Evolutionary conservation across 1,140 invertebrate genomes (phyloP).

Genomic region (Apis florea): DNA sequence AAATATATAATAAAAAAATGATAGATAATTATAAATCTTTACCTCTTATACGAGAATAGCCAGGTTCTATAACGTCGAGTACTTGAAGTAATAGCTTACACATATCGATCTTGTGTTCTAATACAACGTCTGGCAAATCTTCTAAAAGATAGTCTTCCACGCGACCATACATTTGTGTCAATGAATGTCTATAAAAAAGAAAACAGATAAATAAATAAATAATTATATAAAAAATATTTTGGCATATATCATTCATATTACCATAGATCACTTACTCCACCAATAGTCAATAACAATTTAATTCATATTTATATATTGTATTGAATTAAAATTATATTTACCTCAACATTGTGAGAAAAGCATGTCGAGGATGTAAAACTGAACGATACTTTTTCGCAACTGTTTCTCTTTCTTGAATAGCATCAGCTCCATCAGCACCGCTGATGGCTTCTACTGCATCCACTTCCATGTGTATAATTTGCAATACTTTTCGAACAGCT

Average conservation of each 20-base stretch:
- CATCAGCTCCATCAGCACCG: slow-evolving; percentile 79
- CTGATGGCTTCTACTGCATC: slow-evolving; percentile 72
- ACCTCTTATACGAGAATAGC: slow-evolving; percentile 87
- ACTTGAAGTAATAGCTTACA: slow-evolving; percentile 85
- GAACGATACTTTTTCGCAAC: slow-evolving; percentile 83
- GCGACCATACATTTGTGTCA: slow-evolving; percentile 89
- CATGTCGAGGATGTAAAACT: slow-evolving; percentile 87
- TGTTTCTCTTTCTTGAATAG: slow-evolving; percentile 83
- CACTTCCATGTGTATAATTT: slow-evolving; percentile 76
- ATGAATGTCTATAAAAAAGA: slow-evolving; percentile 77
- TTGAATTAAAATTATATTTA: slow-evolving; percentile 53
- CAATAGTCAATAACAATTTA: too few relatives aligned
- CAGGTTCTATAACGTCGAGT: slow-evolving; percentile 87
- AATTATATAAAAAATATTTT: neutral
- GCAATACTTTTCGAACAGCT: slow-evolving; percentile 80
- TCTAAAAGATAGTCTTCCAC: slow-evolving; percentile 86
- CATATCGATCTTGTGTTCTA: slow-evolving; percentile 88
- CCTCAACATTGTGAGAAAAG: slow-evolving; percentile 83
- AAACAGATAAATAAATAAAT: too few relatives aligned
- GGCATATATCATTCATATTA: too few relatives aligned
- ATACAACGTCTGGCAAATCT: slow-evolving; percentile 85
- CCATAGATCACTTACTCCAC: too few relatives aligned
- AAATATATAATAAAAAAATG: neutral
- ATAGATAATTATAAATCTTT: slow-evolving; percentile 17
- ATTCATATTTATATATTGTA: too few relatives aligned